These are phyloP conservation scores for Imbricaverruca yamaguchii DNA, from an alignment of 2,888 invertebrate species.

Conservation along the genomic window DNA sequence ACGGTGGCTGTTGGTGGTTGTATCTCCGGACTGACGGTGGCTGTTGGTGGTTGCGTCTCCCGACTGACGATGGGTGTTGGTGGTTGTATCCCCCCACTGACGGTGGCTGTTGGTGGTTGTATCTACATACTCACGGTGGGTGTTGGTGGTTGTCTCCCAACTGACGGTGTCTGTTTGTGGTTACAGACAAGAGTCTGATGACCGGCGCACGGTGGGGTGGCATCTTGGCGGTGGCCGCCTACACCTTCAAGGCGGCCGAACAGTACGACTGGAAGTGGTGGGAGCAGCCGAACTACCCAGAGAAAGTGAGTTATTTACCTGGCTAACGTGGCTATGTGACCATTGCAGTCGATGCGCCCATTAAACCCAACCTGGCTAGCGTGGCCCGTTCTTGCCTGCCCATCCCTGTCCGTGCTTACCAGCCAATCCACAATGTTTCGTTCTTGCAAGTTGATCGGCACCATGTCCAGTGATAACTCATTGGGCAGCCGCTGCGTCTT, in stretches of 20 bases:
- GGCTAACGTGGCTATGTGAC: too few relatives aligned
- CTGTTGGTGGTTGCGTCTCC: too few relatives aligned
- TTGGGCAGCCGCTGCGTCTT: too few relatives aligned
- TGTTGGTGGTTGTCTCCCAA: not conserved
- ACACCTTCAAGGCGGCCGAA: not conserved
- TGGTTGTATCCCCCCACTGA: too few relatives aligned
- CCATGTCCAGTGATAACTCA: not conserved
- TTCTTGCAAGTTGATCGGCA: not conserved
- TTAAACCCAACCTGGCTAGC: too few relatives aligned
- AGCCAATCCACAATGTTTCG: not conserved
- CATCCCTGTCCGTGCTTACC: not conserved
- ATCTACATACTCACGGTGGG: too few relatives aligned
- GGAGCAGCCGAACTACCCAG: not conserved
- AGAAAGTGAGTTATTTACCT: not conserved
- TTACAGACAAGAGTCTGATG: not conserved
- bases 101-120: too few relatives aligned
- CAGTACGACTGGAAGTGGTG: not conserved
- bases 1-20: too few relatives aligned
- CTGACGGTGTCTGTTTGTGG: not conserved
- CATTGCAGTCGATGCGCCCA: not conserved
- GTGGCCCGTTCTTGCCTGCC: not conserved
- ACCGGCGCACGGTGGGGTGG: not conserved
- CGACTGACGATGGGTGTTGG: too few relatives aligned
- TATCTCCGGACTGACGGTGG: too few relatives aligned
- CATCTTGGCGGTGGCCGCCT: not conserved